Evolutionary conservation across 2,113 vertebrate genomes (phyloP).

Genomic region (Panurus biarmicus): DNA sequence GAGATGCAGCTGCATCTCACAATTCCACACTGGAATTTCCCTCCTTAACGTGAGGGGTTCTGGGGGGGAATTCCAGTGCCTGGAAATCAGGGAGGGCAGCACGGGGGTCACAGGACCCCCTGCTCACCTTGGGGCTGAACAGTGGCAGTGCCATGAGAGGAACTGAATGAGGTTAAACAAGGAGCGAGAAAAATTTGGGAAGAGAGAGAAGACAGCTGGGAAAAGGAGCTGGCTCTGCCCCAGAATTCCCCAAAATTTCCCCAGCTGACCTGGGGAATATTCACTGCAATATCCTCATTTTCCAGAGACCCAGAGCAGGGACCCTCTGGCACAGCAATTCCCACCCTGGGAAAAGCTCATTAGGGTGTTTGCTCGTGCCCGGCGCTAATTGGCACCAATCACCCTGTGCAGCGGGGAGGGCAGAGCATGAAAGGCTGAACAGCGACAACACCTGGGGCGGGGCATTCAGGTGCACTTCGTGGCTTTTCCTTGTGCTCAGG

Average conservation of each 20-base stretch:
- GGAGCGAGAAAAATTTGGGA: background rate
- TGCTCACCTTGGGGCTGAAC: background rate
- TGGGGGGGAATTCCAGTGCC: background rate
- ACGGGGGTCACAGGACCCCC: background rate
- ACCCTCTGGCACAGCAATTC: background rate
- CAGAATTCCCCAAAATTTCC: background rate
- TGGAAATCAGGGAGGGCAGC: background rate
- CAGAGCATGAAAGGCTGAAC: background rate
- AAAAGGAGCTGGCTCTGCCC: background rate
- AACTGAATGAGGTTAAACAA: too few relatives aligned
- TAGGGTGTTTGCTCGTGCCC: background rate
- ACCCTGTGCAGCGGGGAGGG: too few relatives aligned
- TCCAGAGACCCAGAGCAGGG: background rate
- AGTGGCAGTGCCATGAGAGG: background rate
- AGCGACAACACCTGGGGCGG: background rate
- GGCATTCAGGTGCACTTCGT: too few relatives aligned
- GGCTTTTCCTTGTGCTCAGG: too few relatives aligned
- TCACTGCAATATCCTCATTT: background rate
- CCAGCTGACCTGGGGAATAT: too few relatives aligned
- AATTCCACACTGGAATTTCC: background rate
- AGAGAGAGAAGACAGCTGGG: too few relatives aligned
- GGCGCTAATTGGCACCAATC: background rate
- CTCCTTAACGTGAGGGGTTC: too few relatives aligned
- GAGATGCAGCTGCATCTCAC: rapidly evolving
- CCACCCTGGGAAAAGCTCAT: background rate